A percentile compares a stretch with the other conserved stretches of the same genome.
Evolutionary conservation across 2,888 invertebrate species (phyloP).

Genomic region (Xylota segnis): DNA sequence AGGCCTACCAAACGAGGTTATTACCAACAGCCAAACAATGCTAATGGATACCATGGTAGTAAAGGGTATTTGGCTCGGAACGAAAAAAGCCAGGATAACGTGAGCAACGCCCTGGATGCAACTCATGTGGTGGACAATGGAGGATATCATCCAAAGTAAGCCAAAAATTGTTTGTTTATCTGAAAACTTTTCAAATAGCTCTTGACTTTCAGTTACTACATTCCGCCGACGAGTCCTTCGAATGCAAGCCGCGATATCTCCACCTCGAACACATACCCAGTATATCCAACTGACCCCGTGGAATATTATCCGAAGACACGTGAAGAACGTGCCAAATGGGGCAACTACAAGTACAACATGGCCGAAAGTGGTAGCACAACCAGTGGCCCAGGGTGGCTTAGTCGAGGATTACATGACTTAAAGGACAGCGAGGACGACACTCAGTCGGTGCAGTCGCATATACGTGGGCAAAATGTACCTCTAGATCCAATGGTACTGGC

Average conservation of each 20-base stretch:
- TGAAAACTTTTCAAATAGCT: neutral
- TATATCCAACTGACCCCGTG: slow-evolving; percentile 80
- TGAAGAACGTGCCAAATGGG: slow-evolving; percentile 90
- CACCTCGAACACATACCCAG: slow-evolving; percentile 83
- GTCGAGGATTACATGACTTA: slow-evolving; percentile 85
- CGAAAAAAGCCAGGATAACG: slow-evolving; percentile 46
- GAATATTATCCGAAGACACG: slow-evolving; percentile 82
- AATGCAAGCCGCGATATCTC: slow-evolving; percentile 83
- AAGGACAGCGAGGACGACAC: slow-evolving; percentile 85
- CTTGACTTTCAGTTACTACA: slow-evolving; percentile 79
- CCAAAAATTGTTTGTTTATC: neutral
- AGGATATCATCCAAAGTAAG: slow-evolving; percentile 61
- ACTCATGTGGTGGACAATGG: slow-evolving; percentile 55
- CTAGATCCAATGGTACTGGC: slow-evolving; percentile 92
- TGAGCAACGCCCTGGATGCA: slow-evolving; percentile 56
- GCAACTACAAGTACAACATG: slow-evolving; percentile 85
- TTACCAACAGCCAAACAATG: slow-evolving; percentile 70
- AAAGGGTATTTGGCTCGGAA: slow-evolving; percentile 49
- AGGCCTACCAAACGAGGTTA: slow-evolving; percentile 66
- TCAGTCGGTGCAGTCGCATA: slow-evolving; percentile 85
- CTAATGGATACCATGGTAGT: slow-evolving; percentile 76
- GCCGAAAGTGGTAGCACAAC: slow-evolving; percentile 81
- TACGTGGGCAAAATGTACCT: slow-evolving; percentile 94
- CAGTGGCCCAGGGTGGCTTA: slow-evolving; percentile 86
- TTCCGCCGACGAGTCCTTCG: slow-evolving; percentile 80